Percentiles rank a stretch among this genome's conserved stretches.
Evolutionary conservation across 2,888 invertebrate species (phyloP).

Genomic region (Loripinus fragilis): DNA sequence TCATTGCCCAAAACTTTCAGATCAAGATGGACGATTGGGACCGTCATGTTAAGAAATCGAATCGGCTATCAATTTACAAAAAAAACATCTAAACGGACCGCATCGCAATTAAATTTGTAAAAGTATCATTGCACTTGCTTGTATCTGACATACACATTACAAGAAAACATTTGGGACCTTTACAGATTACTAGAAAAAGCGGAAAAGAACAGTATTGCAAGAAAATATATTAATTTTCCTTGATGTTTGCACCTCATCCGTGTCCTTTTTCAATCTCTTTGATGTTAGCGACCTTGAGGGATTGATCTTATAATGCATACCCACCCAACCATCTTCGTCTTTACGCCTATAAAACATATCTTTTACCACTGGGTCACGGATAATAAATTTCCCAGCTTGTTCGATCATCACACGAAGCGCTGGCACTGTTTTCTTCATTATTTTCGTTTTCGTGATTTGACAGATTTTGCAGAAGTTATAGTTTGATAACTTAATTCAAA

Average conservation of each 20-base stretch:
- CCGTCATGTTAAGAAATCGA: neutral
- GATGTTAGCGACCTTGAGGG: constrained; percentile 8
- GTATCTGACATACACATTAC: neutral
- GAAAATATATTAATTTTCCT: neutral
- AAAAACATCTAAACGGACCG: neutral
- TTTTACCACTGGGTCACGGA: constrained; percentile 31
- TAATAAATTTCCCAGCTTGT: constrained; percentile 55
- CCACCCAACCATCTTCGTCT: neutral
- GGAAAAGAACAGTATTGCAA: constrained; percentile 11
- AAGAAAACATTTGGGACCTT: neutral
- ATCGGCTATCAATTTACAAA: neutral
- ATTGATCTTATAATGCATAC: neutral
- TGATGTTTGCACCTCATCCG: neutral
- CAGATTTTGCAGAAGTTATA: constrained; percentile 5
- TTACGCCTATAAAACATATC: constrained; percentile 13
- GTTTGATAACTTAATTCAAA: constrained; percentile 17
- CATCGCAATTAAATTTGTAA: neutral
- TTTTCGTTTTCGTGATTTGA: constrained; percentile 15
- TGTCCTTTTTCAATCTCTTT: neutral
- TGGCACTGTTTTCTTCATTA: constrained; percentile 3
- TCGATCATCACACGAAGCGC: neutral
- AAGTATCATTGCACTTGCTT: neutral
- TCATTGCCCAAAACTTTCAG: no score
- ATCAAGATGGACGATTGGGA: no score
- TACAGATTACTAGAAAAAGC: neutral